Evolutionary conservation across 2,113 vertebrate species (phyloP).

Genomic region (Centropus bengalensis): DNA sequence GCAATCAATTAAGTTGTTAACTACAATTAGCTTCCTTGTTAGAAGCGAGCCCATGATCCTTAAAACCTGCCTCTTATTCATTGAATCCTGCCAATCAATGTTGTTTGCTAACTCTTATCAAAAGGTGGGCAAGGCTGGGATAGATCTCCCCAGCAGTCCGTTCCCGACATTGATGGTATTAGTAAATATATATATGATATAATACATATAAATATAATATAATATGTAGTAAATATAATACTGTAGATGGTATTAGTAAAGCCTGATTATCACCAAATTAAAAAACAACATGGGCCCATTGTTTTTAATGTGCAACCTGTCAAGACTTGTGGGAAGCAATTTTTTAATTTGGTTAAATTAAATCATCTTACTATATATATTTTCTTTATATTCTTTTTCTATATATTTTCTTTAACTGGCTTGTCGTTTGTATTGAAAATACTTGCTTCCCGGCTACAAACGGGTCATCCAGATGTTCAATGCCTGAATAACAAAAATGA

Average conservation of each 20-base stretch:
- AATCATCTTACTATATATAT: neutral
- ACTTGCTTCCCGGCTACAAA: neutral
- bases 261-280: neutral
- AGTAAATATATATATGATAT: too few species aligned
- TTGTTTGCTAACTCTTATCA: neutral
- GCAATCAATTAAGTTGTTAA: rapidly evolving
- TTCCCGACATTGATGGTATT: neutral
- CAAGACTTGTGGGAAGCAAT: neutral
- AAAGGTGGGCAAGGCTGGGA: neutral
- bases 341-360: neutral
- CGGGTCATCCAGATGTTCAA: neutral
- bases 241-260: neutral
- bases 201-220: too few species aligned
- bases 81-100: neutral
- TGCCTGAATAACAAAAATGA: neutral
- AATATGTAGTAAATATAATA: too few species aligned
- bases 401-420: neutral
- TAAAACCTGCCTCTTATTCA: neutral
- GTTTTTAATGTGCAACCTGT: neutral
- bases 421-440: neutral
- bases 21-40: neutral
- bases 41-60: neutral
- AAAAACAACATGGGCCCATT: neutral
- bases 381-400: neutral
- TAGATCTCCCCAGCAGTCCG: neutral